phyloP scores from a whole-genome alignment of 2,797 vertebrate species.

The Chaetodon trifasciatus region DNA sequence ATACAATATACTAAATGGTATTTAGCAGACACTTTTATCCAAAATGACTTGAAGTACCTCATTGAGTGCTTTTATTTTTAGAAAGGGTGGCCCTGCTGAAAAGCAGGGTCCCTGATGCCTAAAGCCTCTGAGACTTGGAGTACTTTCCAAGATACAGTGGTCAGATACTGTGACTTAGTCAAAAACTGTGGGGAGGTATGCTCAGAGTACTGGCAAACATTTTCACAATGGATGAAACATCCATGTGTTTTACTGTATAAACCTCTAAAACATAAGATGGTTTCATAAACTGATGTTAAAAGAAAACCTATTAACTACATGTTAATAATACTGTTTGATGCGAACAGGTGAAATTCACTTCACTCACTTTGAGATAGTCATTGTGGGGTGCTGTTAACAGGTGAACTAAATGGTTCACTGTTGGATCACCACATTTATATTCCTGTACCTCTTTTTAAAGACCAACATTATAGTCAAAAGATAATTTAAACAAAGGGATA shows the following conservation, averaged over 20 bases:
- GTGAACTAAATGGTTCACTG: background rate
- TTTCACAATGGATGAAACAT: background rate
- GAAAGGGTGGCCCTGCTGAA: slow-evolving; percentile 56
- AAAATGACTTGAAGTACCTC: slow-evolving; percentile 73
- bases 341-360: background rate
- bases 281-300: background rate
- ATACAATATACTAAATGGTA: slow-evolving; percentile 82
- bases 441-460: background rate
- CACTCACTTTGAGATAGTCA: background rate
- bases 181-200: background rate
- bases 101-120: slow-evolving; percentile 27
- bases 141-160: slow-evolving; percentile 23
- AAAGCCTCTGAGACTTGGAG: slow-evolving; percentile 42
- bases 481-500: background rate
- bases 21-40: slow-evolving; percentile 82
- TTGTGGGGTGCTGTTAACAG: background rate
- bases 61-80: slow-evolving; percentile 84
- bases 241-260: background rate
- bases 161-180: slow-evolving; percentile 6
- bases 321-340: background rate
- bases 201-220: background rate
- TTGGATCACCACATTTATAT: background rate
- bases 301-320: background rate
- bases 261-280: background rate
- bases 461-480: background rate